phyloP scores from a whole-genome alignment of 2,888 invertebrate genomes.

The Lamellibrachia satsuma region DNA sequence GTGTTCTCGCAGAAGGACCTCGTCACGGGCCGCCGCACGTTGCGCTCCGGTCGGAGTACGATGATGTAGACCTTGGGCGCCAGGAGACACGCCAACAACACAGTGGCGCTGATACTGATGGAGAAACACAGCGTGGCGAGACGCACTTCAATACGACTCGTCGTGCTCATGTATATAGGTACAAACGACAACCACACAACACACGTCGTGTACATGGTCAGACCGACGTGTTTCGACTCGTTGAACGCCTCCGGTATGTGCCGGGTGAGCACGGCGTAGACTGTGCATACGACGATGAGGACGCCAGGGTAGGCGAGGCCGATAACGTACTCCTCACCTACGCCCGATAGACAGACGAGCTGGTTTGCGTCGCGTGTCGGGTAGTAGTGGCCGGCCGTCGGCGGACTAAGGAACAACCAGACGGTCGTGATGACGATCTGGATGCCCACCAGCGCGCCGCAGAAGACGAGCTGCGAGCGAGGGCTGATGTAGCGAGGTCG shows the following conservation, averaged over 20 bases:
- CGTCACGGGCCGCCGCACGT: constrained; percentile 77
- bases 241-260: constrained; percentile 68
- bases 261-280: constrained; percentile 66
- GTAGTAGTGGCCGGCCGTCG: constrained; percentile 88
- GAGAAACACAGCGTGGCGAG: constrained; percentile 96
- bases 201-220: constrained; percentile 92
- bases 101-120: constrained; percentile 91
- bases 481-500: constrained; percentile 67
- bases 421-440: constrained; percentile 80
- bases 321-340: constrained; percentile 68
- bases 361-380: constrained; percentile 91
- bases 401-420: constrained; percentile 92
- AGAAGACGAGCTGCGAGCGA: constrained; percentile 66
- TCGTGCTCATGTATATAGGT: constrained; percentile 73
- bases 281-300: constrained; percentile 77
- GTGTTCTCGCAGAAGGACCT: constrained; percentile 30
- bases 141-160: constrained; percentile 76
- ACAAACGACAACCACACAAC: constrained; percentile 70
- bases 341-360: constrained; percentile 80
- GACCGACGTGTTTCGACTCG: constrained; percentile 67
- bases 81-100: constrained; percentile 91
- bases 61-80: constrained; percentile 93
- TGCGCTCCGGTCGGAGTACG: constrained; percentile 86
- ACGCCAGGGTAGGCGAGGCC: constrained; percentile 87
- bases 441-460: constrained; percentile 61